Conservation (phyloP, 2,888 invertebrate species). For the Aethes cnicana region DNA sequence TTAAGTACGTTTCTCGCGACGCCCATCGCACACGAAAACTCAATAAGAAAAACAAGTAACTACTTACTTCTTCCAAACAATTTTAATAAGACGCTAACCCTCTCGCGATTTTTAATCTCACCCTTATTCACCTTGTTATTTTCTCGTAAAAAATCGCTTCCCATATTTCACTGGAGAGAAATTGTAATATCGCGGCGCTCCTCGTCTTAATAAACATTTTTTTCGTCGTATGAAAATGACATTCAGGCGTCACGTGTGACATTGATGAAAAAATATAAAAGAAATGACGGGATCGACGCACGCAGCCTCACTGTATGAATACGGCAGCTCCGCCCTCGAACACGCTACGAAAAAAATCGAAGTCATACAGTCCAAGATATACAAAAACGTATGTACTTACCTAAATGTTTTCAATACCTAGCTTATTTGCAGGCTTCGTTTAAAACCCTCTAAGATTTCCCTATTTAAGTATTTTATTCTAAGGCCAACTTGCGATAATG, state of each 20-base stretch:
- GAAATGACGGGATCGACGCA: slow-evolving; percentile 72
- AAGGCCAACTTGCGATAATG: too few species aligned
- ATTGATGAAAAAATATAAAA: slow-evolving; percentile 83
- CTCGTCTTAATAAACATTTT: slow-evolving; percentile 80
- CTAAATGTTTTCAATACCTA: too few species aligned
- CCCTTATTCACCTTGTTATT: slow-evolving; percentile 73
- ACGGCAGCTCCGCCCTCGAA: too few species aligned
- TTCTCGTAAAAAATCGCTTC: slow-evolving; percentile 81
- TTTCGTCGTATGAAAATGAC: slow-evolving; percentile 80
- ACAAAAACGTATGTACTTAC: too few species aligned
- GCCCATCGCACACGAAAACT: too few species aligned
- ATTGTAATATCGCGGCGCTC: slow-evolving; percentile 76
- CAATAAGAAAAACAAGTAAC: too few species aligned
- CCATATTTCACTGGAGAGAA: slow-evolving; percentile 80
- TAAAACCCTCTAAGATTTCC: too few species aligned
- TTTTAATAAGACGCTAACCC: slow-evolving; percentile 44
- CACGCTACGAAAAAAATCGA: too few species aligned
- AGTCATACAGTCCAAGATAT: too few species aligned
- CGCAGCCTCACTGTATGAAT: slow-evolving; percentile 33
- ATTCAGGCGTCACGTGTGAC: slow-evolving; percentile 81
- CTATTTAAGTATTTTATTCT: too few species aligned
- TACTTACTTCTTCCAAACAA: slow-evolving; percentile 24
- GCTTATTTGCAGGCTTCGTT: too few species aligned
- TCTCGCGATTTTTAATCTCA: slow-evolving; percentile 69
- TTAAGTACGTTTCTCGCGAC: too few species aligned